These are phyloP conservation scores for Pavo muticus DNA, from an alignment of 2,113 vertebrate species.

Conservation along the genomic window DNA sequence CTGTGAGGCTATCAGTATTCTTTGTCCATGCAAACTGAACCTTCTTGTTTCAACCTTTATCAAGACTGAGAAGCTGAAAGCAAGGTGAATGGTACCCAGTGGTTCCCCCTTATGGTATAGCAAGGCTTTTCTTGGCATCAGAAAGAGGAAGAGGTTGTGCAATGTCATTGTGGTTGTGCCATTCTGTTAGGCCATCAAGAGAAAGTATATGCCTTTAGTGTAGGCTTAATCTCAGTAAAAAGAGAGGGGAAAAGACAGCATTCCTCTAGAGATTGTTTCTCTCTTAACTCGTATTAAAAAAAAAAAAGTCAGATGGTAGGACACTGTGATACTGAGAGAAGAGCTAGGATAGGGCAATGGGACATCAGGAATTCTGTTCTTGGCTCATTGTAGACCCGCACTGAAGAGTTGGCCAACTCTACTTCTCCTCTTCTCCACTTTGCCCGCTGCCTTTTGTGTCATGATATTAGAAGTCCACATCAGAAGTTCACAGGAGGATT, in stretches of 20 bases:
- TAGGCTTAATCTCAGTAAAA: background rate
- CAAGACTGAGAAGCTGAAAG: background rate
- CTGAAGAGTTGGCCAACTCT: background rate
- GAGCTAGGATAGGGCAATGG: background rate
- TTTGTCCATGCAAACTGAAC: background rate
- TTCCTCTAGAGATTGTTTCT: background rate
- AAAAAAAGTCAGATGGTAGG: background rate
- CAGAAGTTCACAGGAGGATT: background rate
- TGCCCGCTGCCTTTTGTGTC: background rate
- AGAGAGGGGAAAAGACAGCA: background rate
- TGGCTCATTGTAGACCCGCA: background rate
- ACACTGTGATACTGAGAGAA: background rate
- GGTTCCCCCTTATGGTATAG: background rate
- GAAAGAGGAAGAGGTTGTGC: background rate
- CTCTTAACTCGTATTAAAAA: background rate
- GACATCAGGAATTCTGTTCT: background rate
- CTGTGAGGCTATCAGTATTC: background rate
- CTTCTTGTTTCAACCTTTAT: background rate
- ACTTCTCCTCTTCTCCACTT: rapidly evolving
- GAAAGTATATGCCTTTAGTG: background rate
- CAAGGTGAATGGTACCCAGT: rapidly evolving
- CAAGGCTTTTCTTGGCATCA: background rate
- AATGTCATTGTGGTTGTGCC: background rate
- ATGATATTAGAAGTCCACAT: background rate
- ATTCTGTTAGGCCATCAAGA: background rate